Evolutionary conservation across 2,113 vertebrate genomes (phyloP).

Genomic region (Otocyon megalotis): DNA sequence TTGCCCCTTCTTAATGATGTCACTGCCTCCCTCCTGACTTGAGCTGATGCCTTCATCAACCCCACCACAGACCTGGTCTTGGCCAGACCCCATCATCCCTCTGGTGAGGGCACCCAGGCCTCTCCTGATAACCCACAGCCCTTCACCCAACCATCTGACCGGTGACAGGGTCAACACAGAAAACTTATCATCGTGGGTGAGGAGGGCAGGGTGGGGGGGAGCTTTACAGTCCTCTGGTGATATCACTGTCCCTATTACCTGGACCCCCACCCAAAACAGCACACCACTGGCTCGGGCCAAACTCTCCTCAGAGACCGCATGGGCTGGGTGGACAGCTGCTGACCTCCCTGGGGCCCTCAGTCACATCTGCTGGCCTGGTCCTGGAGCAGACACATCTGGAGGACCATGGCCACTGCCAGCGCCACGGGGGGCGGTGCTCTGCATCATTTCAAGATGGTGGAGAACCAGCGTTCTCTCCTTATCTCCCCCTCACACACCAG

Average conservation of each 20-base stretch:
- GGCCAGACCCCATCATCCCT: background rate
- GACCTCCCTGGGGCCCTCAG: background rate
- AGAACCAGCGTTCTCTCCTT: background rate
- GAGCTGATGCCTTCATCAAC: background rate
- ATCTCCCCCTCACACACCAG: background rate
- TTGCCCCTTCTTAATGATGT: background rate
- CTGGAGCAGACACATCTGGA: background rate
- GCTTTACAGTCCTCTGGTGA: background rate
- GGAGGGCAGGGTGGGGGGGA: background rate
- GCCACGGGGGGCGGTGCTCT: background rate
- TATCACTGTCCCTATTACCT: background rate
- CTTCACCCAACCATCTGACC: background rate
- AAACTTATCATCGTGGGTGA: background rate
- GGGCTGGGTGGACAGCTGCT: background rate
- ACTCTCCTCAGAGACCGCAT: background rate
- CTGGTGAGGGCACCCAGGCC: background rate
- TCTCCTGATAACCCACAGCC: background rate
- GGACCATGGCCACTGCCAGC: background rate
- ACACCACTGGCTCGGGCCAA: background rate
- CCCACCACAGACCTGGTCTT: background rate
- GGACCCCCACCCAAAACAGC: background rate
- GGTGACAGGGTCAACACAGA: conserved; percentile 42
- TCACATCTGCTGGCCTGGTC: background rate
- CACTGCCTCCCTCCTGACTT: conserved; percentile 28
- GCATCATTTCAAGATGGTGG: background rate